These are phyloP conservation scores for Elysia chlorotica DNA, from an alignment of 1,140 invertebrate genomes.

Conservation along the genomic window DNA sequence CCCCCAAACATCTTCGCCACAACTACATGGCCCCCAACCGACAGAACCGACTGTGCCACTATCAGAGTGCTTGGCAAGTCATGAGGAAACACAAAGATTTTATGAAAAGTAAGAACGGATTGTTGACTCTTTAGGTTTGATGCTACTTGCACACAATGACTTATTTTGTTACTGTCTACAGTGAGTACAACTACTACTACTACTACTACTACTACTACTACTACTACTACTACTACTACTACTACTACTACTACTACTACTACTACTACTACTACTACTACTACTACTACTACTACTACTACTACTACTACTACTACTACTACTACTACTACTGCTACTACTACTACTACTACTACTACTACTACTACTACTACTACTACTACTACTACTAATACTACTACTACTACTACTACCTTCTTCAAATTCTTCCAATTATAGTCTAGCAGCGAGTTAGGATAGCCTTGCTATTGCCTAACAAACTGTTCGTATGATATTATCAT, in stretches of 20 bases:
- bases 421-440: too few species aligned
- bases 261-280: neutral
- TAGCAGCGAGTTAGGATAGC: too few species aligned
- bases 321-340: neutral
- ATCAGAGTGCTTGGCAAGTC: conserved; percentile 69
- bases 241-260: neutral
- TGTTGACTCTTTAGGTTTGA: too few species aligned
- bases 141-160: too few species aligned
- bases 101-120: conserved; percentile 33
- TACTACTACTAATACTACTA: too few species aligned
- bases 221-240: neutral
- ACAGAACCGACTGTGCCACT: conserved; percentile 71
- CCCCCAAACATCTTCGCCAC: conserved; percentile 64
- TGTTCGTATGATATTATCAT: too few species aligned
- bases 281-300: neutral
- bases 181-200: neutral
- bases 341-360: too few species aligned
- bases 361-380: too few species aligned
- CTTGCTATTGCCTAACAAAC: too few species aligned
- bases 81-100: conserved; percentile 70
- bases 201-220: neutral
- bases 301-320: neutral
- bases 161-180: too few species aligned
- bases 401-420: too few species aligned
- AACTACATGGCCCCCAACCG: conserved; percentile 71